Base-by-base conservation (phyloP, 2,113 vertebrate species). In the Odocoileus virginianus region DNA sequence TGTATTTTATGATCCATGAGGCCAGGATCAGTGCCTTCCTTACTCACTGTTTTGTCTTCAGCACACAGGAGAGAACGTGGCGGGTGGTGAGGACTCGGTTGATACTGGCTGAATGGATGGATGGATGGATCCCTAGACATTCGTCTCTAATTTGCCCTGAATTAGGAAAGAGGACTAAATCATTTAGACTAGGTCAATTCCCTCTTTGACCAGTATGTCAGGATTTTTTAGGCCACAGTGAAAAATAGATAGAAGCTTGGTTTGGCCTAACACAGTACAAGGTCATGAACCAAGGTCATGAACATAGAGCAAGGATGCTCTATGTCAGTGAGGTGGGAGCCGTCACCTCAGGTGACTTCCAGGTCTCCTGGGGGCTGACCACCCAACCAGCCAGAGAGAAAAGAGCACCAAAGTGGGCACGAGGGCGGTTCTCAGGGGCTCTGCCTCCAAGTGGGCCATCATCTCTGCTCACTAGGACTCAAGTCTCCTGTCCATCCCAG, bases 161-260 rank as follows among this genome's bases (percentile, higher is more conserved):
- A 55, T 84, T 64, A 47, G 7, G 58, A 83, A 94, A 43, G 40
- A 96, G 54, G 14, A 85, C 36, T 55, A 30, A 47, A 27, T 89
- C 43, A 15, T 40, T 82, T 57, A 84, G 25, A 87, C 19, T 36
- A 52, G 23, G 11, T 60, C 45, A 58, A n/a, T 54, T 36, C 21
- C 76, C 15, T 94, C 61, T 79, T 43, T 30, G 71, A 94, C 10
- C 50, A 54, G 7, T 17, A n/a, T 3, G 5, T 71, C 40, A 50
- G 30, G 25, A 47, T 86, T 23, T 0, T n/a, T 28, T 87, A 71
- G n/a, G 5, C 40, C 25, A 47, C 3, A 9, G 16, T 36, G 19
- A 60, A 88, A 93, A 79, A 55, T 25, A 78, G 67, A 81, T 27
- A 30, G 40, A 94, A 61, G 40, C 5, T 28, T 81, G 36, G 30